These are phyloP conservation scores for Parauchenoglanis ngamensis DNA, from an alignment of 2,797 vertebrate species.

Conservation along the genomic window DNA sequence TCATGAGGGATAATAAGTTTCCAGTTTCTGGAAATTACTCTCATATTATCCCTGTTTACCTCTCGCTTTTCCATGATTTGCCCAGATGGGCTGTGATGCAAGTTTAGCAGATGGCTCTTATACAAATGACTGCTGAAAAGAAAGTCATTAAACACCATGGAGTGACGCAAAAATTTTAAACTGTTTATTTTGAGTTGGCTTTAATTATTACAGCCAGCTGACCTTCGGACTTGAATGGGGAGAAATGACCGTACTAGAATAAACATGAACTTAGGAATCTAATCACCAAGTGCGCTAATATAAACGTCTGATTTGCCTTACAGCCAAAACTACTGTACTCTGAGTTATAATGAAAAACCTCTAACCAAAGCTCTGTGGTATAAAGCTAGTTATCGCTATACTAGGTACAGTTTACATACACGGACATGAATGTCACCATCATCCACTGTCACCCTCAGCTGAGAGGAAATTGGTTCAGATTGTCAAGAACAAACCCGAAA, in stretches of 20 bases:
- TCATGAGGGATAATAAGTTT: background rate
- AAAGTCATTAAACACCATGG: background rate
- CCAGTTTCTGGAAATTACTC: slow-evolving; percentile 25
- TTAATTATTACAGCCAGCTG: background rate
- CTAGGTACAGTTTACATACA: too few relatives aligned
- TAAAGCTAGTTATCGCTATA: background rate
- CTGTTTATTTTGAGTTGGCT: slow-evolving; percentile 1
- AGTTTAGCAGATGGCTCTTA: slow-evolving; percentile 53
- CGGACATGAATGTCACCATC: too few relatives aligned
- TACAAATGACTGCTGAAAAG: background rate
- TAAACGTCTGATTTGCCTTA: background rate
- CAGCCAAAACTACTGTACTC: background rate
- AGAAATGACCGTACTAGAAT: background rate
- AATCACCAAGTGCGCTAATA: background rate
- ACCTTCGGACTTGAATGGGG: background rate
- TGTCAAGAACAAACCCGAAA: too few relatives aligned
- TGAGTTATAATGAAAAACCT: background rate
- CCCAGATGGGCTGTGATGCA: slow-evolving; percentile 35
- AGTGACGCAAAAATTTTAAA: background rate
- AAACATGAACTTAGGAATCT: background rate
- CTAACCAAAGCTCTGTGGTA: background rate
- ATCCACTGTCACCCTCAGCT: too few relatives aligned
- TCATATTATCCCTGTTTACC: slow-evolving; percentile 31
- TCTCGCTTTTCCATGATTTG: slow-evolving; percentile 35
- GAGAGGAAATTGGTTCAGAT: too few relatives aligned